Base-by-base conservation (phyloP, 1,140 invertebrate genomes). In the Saccostrea cuccullata region DNA sequence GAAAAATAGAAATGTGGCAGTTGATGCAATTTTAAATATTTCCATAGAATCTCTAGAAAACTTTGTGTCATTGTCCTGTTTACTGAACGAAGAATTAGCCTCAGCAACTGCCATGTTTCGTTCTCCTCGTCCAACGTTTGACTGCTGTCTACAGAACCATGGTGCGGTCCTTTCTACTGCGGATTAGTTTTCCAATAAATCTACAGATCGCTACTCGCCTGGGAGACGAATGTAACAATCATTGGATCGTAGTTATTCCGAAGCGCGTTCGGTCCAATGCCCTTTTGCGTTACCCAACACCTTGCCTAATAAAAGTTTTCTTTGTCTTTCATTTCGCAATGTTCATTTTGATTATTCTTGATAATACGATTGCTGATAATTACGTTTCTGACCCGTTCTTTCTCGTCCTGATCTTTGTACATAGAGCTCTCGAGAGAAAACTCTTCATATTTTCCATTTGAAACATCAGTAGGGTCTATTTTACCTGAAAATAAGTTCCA, bases 1-100 rank as follows among this genome's bases (percentile, higher is more conserved):
- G 36, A 92, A 23, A 36, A 91, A 83, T 77, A 94, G n/a, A 67
- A 91, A 87, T 40, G 88, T 84, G 9, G 89, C 60, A 40, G 84
- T 87, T 12, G 86, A 58, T 8, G 84, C 86, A 56, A 77, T 47
- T 87, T 89, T 89, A 20, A 89, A 55, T 13, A 73, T 85, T 23
- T 88, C 84, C 23, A 82, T 26, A 13, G 83, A 15, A 17, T 77
- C 58, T 55, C 70, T 77, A 6, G 82, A 55, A 15, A 56, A n/a
- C 23, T 84, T 84, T 12, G 82, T n/a, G 30, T 84, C 82, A 84
- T 84, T 84, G 20, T 55, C 82, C 55, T 56, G 40, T 77, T 77
- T 77, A 17, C 26, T 77, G 26, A 77, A 36, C 70, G 70, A 30
- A 15, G 70, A 77, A 77, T 77, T 77, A 15, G 70, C 26, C 15